Evolutionary conservation across 2,797 vertebrate genomes (phyloP).

Genomic region (Malacoraja senta): DNA sequence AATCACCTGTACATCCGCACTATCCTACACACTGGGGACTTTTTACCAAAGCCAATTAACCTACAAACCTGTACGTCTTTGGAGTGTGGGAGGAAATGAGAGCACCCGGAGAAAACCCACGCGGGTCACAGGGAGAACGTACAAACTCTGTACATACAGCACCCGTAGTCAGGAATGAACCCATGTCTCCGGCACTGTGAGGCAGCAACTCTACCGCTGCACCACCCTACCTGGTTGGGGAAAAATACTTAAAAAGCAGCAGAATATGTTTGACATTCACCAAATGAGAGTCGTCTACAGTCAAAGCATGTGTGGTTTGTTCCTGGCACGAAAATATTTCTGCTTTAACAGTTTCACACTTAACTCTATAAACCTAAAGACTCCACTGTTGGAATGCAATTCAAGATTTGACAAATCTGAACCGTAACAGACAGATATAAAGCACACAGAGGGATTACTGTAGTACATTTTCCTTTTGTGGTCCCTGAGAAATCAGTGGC

Average conservation of each 20-base stretch:
- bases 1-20: too few species aligned
- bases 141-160: too few species aligned
- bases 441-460: not conserved
- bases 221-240: not conserved
- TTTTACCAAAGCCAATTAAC: too few species aligned
- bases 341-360: not conserved
- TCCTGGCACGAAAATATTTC: not conserved
- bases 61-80: too few species aligned
- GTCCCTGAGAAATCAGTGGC: too few species aligned
- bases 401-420: not conserved
- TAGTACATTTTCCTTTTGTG: not conserved
- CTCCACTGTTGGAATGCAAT: not conserved
- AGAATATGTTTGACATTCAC: not conserved
- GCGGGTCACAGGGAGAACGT: too few species aligned
- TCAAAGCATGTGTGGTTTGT: not conserved
- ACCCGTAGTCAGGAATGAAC: too few species aligned
- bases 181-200: too few species aligned
- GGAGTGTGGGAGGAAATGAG: too few species aligned
- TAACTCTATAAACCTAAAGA: not conserved
- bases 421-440: not conserved
- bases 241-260: not conserved
- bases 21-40: too few species aligned
- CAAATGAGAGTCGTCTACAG: not conserved
- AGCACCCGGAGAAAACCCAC: too few species aligned
- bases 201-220: too few species aligned